These are phyloP conservation scores for Brachionus paranguensis DNA, from an alignment of 1,140 invertebrate genomes.

Conservation along the genomic window DNA sequence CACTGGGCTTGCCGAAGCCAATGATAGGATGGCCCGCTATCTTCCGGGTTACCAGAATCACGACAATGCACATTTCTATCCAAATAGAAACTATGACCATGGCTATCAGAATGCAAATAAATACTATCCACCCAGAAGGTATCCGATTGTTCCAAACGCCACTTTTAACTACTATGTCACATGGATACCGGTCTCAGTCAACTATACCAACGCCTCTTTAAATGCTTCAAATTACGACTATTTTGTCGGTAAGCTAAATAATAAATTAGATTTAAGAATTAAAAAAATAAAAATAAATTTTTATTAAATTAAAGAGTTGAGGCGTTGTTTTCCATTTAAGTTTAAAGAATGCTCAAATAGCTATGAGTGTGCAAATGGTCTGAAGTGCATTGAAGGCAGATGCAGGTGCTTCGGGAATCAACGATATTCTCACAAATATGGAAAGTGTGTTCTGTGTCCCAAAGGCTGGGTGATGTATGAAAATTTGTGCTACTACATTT, in stretches of 20 bases:
- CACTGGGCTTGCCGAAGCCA: background rate
- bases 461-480: background rate
- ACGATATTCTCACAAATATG: background rate
- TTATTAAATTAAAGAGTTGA: background rate
- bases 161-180: background rate
- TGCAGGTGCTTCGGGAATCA: background rate
- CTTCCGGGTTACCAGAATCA: background rate
- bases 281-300: background rate
- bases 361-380: background rate
- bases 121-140: background rate
- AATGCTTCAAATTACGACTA: background rate
- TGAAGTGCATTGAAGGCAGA: background rate
- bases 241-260: background rate
- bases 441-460: background rate
- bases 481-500: conserved; percentile 6
- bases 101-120: background rate
- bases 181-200: background rate
- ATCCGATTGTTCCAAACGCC: background rate
- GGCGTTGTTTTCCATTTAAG: background rate
- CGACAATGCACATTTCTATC: background rate
- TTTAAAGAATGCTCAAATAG: background rate
- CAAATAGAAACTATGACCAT: background rate
- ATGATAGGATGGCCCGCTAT: background rate
- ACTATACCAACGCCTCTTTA: background rate
- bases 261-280: background rate